Evolutionary conservation across 2,113 vertebrate genomes (phyloP).

Genomic region (Barnardius zonarius): DNA sequence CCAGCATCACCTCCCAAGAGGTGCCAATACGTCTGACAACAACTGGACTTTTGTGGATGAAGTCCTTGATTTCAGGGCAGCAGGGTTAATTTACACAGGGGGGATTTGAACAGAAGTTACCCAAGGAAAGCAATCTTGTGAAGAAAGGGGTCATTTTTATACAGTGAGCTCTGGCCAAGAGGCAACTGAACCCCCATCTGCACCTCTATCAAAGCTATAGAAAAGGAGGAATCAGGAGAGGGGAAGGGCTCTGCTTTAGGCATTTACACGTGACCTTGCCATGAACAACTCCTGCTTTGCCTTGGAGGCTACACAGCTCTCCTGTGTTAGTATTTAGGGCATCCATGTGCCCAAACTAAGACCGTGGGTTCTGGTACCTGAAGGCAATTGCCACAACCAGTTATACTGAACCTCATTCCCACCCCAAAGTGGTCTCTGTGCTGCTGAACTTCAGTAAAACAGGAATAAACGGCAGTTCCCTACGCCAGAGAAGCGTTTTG

Average conservation of each 20-base stretch:
- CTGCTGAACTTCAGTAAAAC: background rate
- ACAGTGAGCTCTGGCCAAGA: background rate
- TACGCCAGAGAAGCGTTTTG: background rate
- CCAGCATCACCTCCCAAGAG: background rate
- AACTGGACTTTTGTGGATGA: background rate
- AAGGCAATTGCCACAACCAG: background rate
- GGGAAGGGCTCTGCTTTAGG: background rate
- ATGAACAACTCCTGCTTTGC: background rate
- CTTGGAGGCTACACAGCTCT: background rate
- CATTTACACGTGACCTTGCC: background rate
- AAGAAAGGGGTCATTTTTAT: background rate
- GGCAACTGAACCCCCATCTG: background rate
- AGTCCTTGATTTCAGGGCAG: background rate
- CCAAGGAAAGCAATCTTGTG: background rate
- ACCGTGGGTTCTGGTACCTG: background rate
- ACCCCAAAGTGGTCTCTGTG: background rate
- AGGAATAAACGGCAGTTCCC: background rate
- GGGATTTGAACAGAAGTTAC: background rate
- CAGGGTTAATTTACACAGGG: background rate
- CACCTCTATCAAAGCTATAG: background rate
- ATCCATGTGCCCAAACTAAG: background rate
- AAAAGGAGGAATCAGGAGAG: background rate
- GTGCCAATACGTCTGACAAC: background rate
- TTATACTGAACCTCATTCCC: accelerated
- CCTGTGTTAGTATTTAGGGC: background rate